Base-by-base conservation (phyloP, 2,888 invertebrate genomes). In the Blera fallax region DNA sequence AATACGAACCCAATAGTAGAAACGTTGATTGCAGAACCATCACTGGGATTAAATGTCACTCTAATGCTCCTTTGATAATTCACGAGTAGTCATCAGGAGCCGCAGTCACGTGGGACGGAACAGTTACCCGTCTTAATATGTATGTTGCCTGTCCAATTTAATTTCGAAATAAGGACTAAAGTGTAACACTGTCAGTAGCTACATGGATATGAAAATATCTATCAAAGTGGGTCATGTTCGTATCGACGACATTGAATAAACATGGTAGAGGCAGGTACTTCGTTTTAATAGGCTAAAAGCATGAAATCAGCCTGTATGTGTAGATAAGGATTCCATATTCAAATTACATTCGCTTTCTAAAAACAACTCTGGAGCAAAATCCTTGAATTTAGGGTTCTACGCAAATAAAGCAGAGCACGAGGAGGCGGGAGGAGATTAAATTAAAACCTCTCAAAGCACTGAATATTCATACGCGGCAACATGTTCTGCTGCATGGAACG, bases 391-490 rank as follows among this genome's bases (percentile, higher is more conserved):
- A 18, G 67, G 62, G 27, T 60, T 67, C 8, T 37, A 54, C 58
- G 64, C 37, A 70, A 70, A 76, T 73, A 80, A 73, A 67, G 16
- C 73, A 58, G 50, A 58, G n/a, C 29, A 29, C 27, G 27, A 58
- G 45, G 40, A 37, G 29, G 45, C 32, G 56, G 29, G 37, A 14
- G 8, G 48, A 52, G 14, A 72, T 77, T 45, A 82, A 82, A 82
- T 77, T 52, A 77, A 60, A 73, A 37, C 14, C 54, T 21, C 50
- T 58, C 11, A 79, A 40, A 64, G 50, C 50, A 8, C 52, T 67
- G 77, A 83, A 77, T 83, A 83, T 72, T 83, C 78, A 77, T 78
- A 60, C 45, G 48, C 48, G 34, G 18, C 52, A 80, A 34, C 74
- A 45, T 69, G 37, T 48, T 11, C n/a, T 48, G 21, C 64, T 56